Evolutionary conservation across 2,888 invertebrate species (phyloP).

Genomic region (Deroplatys truncata): DNA sequence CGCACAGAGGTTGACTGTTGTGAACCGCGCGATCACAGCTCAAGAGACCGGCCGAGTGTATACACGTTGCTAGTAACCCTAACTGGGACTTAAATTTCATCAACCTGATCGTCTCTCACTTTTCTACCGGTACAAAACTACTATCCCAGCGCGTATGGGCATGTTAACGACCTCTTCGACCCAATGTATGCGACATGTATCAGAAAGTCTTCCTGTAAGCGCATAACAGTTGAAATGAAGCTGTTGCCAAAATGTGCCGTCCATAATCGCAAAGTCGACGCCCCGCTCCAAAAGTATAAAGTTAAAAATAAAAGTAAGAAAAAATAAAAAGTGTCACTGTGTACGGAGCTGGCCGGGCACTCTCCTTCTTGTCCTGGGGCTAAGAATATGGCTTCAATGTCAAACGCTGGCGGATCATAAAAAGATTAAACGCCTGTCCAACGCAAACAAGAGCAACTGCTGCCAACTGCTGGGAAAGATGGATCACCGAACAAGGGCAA

Average conservation of each 20-base stretch:
- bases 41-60: too few relatives aligned
- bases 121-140: too few relatives aligned
- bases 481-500: not conserved
- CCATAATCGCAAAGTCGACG: not conserved
- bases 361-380: not conserved
- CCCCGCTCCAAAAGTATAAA: not conserved
- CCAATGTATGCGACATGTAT: too few relatives aligned
- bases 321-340: not conserved
- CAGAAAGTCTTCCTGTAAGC: too few relatives aligned
- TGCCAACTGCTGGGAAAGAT: not conserved
- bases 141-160: too few relatives aligned
- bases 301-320: not conserved
- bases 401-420: slow-evolving; percentile 8
- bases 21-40: too few relatives aligned
- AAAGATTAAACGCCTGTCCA: slow-evolving; percentile 10
- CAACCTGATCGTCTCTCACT: too few relatives aligned
- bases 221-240: too few relatives aligned
- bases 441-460: not conserved
- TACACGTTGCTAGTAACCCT: too few relatives aligned
- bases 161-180: too few relatives aligned
- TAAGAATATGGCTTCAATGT: slow-evolving; percentile 12
- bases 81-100: too few relatives aligned
- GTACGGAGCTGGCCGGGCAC: not conserved
- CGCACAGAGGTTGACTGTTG: too few relatives aligned
- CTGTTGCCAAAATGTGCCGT: not conserved